phyloP scores from a whole-genome alignment of 2,888 invertebrate genomes.

The Rosalia funebris region DNA sequence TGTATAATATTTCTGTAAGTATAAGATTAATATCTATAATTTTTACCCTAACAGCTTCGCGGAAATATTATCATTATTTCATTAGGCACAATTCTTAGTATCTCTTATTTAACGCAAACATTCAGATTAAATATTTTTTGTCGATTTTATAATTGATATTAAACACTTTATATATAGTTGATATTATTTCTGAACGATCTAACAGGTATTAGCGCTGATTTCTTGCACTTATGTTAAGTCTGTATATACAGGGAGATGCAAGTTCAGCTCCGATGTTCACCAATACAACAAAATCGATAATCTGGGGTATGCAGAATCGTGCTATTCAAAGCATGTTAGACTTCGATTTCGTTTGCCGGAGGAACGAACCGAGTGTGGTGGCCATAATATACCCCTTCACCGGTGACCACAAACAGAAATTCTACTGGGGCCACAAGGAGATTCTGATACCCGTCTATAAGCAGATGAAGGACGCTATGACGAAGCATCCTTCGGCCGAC shows the following conservation, averaged over 20 bases:
- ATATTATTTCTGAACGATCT: too few species aligned
- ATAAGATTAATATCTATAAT: too few species aligned
- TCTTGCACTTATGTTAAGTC: too few species aligned
- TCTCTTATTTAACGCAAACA: too few species aligned
- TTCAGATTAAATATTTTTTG: too few species aligned
- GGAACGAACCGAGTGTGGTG: constrained; percentile 90
- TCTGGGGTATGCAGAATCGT: constrained; percentile 99
- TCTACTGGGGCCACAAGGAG: constrained; percentile 99
- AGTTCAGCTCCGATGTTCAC: constrained; percentile 73
- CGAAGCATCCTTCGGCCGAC: constrained; percentile 92
- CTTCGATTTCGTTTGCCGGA: constrained; percentile 93
- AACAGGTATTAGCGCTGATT: too few species aligned
- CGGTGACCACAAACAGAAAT: constrained; percentile 99
- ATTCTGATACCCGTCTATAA: constrained; percentile 93
- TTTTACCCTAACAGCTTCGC: too few species aligned
- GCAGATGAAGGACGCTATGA: constrained; percentile 96
- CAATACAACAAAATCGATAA: constrained; percentile 88
- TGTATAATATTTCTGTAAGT: too few species aligned
- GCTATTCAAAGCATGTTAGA: constrained; percentile 97
- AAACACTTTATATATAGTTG: too few species aligned
- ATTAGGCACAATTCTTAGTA: too few species aligned
- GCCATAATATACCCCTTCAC: constrained; percentile 99
- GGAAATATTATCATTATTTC: too few species aligned
- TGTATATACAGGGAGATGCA: constrained; percentile 49
- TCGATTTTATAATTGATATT: too few species aligned